These are phyloP conservation scores for Hirudinaria manillensis DNA, from an alignment of 2,888 invertebrate species.

Conservation along the genomic window DNA sequence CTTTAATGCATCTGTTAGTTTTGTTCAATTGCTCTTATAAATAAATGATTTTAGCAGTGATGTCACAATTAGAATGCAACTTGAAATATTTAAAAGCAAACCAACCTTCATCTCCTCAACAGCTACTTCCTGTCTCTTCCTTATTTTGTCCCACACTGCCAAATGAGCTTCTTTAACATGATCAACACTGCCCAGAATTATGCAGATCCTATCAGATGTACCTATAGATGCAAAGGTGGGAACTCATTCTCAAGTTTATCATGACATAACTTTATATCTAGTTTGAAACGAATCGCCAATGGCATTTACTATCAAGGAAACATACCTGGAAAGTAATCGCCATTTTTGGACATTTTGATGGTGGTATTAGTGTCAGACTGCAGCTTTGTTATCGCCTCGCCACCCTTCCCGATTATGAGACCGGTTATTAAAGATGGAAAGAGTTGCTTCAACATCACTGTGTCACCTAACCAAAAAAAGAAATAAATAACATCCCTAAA, in stretches of 20 bases:
- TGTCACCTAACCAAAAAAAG: slow-evolving; percentile 8
- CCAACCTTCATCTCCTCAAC: slow-evolving; percentile 31
- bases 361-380: slow-evolving; percentile 95
- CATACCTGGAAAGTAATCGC: slow-evolving; percentile 95
- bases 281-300: not conserved
- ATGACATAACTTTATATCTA: not conserved
- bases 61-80: too few species aligned
- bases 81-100: not conserved
- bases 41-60: not conserved
- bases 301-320: not conserved
- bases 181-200: slow-evolving; percentile 52
- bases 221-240: slow-evolving; percentile 44
- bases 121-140: slow-evolving; percentile 22
- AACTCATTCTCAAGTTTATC: not conserved
- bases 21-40: not conserved
- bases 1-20: not conserved
- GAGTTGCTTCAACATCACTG: slow-evolving; percentile 85
- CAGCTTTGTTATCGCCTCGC: slow-evolving; percentile 93
- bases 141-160: slow-evolving; percentile 53
- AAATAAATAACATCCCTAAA: not conserved
- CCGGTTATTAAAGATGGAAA: slow-evolving; percentile 87
- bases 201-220: slow-evolving; percentile 54
- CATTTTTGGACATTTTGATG: slow-evolving; percentile 98
- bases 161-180: slow-evolving; percentile 51
- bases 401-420: slow-evolving; percentile 97